Evolutionary conservation across 2,888 invertebrate genomes (phyloP).

Genomic region (Scelioninae gen. 2): DNA sequence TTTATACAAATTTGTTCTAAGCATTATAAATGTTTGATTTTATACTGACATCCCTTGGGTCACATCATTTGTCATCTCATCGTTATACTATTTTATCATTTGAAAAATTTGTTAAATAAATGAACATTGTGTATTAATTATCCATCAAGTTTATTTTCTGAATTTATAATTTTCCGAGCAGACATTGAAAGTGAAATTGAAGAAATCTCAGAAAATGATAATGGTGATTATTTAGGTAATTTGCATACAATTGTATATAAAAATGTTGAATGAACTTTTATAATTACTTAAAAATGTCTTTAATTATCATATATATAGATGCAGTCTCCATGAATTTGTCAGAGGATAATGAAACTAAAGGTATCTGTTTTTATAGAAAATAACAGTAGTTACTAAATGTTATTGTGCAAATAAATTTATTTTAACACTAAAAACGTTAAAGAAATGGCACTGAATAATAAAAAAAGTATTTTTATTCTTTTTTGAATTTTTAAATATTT

Average conservation of each 20-base stretch:
- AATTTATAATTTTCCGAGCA: slow-evolving; percentile 44
- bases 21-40: too few species aligned
- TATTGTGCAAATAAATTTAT: not conserved
- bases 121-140: too few species aligned
- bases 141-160: slow-evolving; percentile 18
- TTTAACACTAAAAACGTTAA: slow-evolving; percentile 1
- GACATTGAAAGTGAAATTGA: slow-evolving; percentile 39
- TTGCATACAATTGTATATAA: not conserved
- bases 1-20: too few species aligned
- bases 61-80: slow-evolving; percentile 56
- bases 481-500: too few species aligned
- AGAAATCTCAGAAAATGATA: slow-evolving; percentile 33
- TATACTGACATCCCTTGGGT: too few species aligned
- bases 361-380: slow-evolving; percentile 13
- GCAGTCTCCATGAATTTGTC: slow-evolving; percentile 25
- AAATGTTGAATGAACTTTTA: not conserved
- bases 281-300: not conserved
- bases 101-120: too few species aligned
- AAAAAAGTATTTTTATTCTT: too few species aligned
- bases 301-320: slow-evolving; percentile 34
- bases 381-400: not conserved
- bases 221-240: slow-evolving; percentile 46
- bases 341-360: slow-evolving; percentile 27
- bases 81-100: slow-evolving; percentile 6
- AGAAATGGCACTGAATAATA: too few species aligned